Base-by-base conservation (phyloP, 2,888 invertebrate species). In the Caprella mutica region DNA sequence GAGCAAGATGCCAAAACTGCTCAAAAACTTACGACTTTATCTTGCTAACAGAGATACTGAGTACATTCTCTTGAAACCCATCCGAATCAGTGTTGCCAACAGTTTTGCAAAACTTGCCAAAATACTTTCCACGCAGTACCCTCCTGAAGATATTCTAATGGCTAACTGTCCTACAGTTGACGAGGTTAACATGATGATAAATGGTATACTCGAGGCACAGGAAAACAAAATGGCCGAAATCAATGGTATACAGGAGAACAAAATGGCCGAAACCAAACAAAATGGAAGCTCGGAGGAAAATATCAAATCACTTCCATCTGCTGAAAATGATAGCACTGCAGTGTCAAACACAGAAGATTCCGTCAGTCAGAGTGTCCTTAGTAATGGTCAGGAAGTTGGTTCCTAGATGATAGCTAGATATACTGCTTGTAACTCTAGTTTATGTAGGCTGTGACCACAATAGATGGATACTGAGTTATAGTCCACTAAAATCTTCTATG, bases 11-110 rank as follows among this genome's bases (percentile, higher is more conserved):
- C 85, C 91, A 0, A 77, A 78, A 5, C 74, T 96, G 17, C 90
- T 92, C 70, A 79, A 86, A 4, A 86, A 88, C 14, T 92, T 97
- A 91, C 85, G 90, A 66, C 79, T 98, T 1, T 98, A 98, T 73
- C 77, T 98, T 54, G 90, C 96, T 14, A 97, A 96, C 72, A 82
- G 85, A 66, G 97, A 98, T 72, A 97, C 97, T 0, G 97, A 98
- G 73, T 89, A 91, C 68, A 96, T 98, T 69, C 78, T 98, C 9
- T 93, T 97, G 69, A 81, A 92, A 35, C 67, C 67, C n/a, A 58
- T 67, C 14, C 56, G 56, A 50, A 48, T 52, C 38, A 58, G 61
- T 39, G 56, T 52, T 50, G 66, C 60, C 30, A 52, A 50, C 23
- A 23, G 51, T 40, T 60, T 56, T 56, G 51, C 26, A 42, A 58